These are phyloP conservation scores for Phalanger gymnotis DNA, from an alignment of 2,797 vertebrate genomes.

Conservation along the genomic window DNA sequence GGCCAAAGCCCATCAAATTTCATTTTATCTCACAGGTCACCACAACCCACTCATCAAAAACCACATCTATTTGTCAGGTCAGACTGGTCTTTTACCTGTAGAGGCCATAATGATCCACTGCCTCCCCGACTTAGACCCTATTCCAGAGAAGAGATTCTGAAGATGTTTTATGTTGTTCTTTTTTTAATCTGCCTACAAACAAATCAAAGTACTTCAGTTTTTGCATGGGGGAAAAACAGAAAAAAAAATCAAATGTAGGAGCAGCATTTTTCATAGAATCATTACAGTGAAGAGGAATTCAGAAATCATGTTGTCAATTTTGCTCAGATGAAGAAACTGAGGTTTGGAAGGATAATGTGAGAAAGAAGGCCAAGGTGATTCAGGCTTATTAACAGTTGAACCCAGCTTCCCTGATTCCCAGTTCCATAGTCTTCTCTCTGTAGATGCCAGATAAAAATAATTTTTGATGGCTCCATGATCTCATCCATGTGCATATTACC, in stretches of 20 bases:
- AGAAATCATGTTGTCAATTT: neutral
- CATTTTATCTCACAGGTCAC: constrained; percentile 19
- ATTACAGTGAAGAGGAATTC: neutral
- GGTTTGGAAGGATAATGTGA: neutral
- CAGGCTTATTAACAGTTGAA: neutral
- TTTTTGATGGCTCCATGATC: neutral
- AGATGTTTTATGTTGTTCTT: neutral
- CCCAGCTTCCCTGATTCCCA: neutral
- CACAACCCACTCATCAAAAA: neutral
- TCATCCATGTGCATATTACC: neutral
- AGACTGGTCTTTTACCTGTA: neutral
- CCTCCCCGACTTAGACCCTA: neutral
- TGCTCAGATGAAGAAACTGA: neutral
- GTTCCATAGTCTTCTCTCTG: neutral
- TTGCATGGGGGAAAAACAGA: constrained; percentile 71
- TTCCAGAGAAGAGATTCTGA: constrained; percentile 27
- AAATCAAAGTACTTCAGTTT: constrained; percentile 74
- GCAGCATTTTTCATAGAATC: neutral
- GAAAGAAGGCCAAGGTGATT: neutral
- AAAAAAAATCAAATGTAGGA: neutral
- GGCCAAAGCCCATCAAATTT: neutral
- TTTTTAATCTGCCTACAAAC: constrained; percentile 56
- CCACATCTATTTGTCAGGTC: neutral
- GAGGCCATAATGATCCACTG: constrained; percentile 12
- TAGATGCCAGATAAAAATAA: neutral